phyloP scores from a whole-genome alignment of 2,113 vertebrate genomes.

The Tyrannus savana region DNA sequence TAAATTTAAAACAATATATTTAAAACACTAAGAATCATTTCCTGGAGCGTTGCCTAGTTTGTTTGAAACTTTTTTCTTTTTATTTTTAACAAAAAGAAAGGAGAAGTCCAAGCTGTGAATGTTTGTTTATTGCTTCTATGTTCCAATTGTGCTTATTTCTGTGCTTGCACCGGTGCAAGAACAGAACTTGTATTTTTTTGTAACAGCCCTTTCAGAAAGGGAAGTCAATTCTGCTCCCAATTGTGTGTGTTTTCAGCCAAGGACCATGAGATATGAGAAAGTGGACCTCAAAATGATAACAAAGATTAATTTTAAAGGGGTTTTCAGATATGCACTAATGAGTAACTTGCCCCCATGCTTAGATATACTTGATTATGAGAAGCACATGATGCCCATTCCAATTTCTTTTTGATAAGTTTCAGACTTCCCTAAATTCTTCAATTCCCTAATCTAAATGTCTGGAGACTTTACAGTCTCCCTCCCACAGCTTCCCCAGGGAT shows the following conservation, averaged over 20 bases:
- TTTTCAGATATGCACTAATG: not conserved
- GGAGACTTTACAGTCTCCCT: not conserved
- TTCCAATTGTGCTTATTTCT: constrained; percentile 49
- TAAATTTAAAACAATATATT: constrained; percentile 59
- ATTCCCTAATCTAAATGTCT: not conserved
- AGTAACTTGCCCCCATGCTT: not conserved
- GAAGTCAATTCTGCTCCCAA: constrained; percentile 25
- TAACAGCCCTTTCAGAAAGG: constrained; percentile 4
- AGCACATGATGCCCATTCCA: not conserved
- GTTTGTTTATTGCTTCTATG: constrained; percentile 26
- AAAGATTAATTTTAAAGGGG: not conserved
- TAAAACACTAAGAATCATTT: constrained; percentile 36
- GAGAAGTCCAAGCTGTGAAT: not conserved
- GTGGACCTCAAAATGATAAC: not conserved
- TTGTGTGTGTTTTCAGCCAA: not conserved
- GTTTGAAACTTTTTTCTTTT: not conserved
- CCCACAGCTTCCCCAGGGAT: constrained; percentile 9
- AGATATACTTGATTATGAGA: not conserved
- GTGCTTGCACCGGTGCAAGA: not conserved
- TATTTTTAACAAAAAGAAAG: not conserved
- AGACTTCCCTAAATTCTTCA: constrained; percentile 20
- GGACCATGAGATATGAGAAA: not conserved
- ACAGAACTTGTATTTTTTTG: constrained; percentile 14
- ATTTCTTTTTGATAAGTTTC: not conserved
- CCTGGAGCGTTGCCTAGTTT: constrained; percentile 37